Evolutionary conservation across 2,888 invertebrate species (phyloP).

Genomic region (Hypomecis punctinalis): DNA sequence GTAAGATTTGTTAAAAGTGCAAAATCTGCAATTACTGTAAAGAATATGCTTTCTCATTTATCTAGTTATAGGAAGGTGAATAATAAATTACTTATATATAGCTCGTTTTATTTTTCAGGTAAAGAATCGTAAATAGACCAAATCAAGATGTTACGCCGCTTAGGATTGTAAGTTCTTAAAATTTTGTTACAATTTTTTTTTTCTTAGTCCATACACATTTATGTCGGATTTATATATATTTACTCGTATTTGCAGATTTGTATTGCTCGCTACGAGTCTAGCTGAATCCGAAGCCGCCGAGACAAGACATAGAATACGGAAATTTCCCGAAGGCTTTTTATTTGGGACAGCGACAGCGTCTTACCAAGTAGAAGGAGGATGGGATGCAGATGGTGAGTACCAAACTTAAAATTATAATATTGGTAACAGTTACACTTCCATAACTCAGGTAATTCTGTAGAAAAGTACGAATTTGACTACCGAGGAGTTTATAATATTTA

Average conservation of each 20-base stretch:
- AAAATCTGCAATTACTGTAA: background rate
- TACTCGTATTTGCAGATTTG: slow-evolving; percentile 24
- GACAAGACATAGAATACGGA: slow-evolving; percentile 42
- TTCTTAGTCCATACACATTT: too few species aligned
- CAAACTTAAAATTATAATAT: background rate
- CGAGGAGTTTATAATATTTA: too few species aligned
- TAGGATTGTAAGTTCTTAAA: slow-evolving; percentile 22
- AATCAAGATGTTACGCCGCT: slow-evolving; percentile 18
- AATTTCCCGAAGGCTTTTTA: slow-evolving; percentile 55
- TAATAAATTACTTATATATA: background rate
- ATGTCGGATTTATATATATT: background rate
- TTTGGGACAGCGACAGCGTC: slow-evolving; percentile 68
- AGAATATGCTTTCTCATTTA: background rate
- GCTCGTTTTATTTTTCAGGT: background rate
- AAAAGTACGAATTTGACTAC: background rate
- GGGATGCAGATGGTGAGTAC: slow-evolving; percentile 74
- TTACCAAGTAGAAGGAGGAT: slow-evolving; percentile 82
- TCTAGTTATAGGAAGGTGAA: too few species aligned
- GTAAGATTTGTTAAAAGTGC: background rate
- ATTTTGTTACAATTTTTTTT: too few species aligned
- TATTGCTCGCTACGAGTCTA: slow-evolving; percentile 20
- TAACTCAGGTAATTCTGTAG: too few species aligned
- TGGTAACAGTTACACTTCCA: too few species aligned
- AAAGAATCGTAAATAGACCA: background rate
- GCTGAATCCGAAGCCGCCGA: slow-evolving; percentile 49